Percentiles rank a stretch among this genome's conserved stretches.
Evolutionary conservation across 2,113 vertebrate genomes (phyloP).

Genomic region (Sus scrofa): DNA sequence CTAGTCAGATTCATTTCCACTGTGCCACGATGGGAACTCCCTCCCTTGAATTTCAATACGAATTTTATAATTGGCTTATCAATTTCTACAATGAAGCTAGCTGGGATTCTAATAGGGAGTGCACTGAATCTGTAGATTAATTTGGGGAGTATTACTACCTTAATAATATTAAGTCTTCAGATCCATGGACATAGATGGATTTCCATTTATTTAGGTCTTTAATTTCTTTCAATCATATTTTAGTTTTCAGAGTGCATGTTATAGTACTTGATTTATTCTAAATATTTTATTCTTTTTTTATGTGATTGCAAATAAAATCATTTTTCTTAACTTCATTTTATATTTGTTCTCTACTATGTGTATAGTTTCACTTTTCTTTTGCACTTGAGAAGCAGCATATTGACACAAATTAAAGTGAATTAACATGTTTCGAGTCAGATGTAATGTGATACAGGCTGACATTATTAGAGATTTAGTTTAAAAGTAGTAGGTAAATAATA

Average conservation of each 20-base stretch:
- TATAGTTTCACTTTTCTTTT: not conserved
- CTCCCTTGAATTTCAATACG: not conserved
- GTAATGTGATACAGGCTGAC: not conserved
- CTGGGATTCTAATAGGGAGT: not conserved
- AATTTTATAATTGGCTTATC: not conserved
- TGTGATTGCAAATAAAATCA: not conserved
- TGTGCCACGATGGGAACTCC: too few relatives aligned
- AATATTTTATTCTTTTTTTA: not conserved
- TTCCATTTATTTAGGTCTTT: not conserved
- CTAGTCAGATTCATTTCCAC: too few relatives aligned
- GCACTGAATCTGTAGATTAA: not conserved
- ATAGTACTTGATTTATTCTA: not conserved
- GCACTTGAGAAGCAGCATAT: not conserved
- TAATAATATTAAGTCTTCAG: not conserved
- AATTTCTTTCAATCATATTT: not conserved
- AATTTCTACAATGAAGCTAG: not conserved
- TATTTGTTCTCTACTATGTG: not conserved
- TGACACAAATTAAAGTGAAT: not conserved
- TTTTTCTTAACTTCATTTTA: not conserved
- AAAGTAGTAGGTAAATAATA: not conserved
- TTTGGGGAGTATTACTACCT: not conserved
- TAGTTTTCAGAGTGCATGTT: not conserved
- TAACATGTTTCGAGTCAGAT: not conserved
- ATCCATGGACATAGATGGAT: not conserved
- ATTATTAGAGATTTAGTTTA: not conserved